Conservation (phyloP, 1,140 invertebrate genomes). For the Pseudachorutes palmiensis region DNA sequence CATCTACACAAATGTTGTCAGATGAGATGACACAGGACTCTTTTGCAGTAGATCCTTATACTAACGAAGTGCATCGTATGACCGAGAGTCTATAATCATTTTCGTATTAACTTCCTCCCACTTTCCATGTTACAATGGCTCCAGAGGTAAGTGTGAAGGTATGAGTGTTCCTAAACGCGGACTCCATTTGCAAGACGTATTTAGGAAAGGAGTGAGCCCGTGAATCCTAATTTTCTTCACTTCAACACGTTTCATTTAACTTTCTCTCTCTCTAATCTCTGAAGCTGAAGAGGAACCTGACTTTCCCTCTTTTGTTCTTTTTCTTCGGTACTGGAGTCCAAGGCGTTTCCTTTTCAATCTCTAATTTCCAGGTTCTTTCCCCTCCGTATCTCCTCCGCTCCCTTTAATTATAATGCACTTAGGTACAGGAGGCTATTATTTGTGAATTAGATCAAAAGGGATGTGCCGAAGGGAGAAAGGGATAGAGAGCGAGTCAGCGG, state of each 20-base stretch:
- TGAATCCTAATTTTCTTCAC: neutral
- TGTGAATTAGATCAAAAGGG: neutral
- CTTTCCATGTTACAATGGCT: too few species aligned
- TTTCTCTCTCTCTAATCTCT: neutral
- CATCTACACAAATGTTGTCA: too few species aligned
- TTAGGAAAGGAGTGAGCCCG: neutral
- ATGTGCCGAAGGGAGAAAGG: neutral
- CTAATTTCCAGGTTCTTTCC: neutral
- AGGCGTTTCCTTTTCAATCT: too few species aligned
- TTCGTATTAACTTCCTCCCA: too few species aligned
- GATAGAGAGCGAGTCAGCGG: neutral
- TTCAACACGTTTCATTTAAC: neutral
- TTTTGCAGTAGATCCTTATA: too few species aligned
- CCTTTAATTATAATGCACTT: slow-evolving; percentile 5
- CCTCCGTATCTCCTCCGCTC: neutral
- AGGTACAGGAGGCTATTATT: neutral
- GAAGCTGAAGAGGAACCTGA: neutral
- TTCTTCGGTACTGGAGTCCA: too few species aligned
- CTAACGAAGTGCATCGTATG: too few species aligned
- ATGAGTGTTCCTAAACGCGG: too few species aligned
- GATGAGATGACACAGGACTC: too few species aligned
- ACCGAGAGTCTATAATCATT: too few species aligned
- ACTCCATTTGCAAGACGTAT: neutral
- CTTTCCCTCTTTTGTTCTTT: slow-evolving; percentile 1
- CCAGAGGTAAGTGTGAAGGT: too few species aligned